phyloP scores from a whole-genome alignment of 1,140 invertebrate genomes.

The Lepeophtheirus salmonis region DNA sequence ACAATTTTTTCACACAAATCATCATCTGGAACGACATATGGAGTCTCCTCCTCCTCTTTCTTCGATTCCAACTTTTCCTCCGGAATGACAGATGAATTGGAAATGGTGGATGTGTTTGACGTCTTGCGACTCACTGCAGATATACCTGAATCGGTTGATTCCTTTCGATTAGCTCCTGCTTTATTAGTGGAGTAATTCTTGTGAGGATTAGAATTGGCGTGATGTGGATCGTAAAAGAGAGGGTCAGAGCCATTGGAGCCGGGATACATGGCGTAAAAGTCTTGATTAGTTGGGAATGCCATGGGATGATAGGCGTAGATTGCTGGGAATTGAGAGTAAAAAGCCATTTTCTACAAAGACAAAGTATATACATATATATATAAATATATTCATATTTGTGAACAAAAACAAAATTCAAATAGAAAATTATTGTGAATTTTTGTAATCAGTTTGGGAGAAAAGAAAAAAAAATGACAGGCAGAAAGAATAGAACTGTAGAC shows the following conservation, averaged over 20 bases:
- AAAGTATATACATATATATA: too few relatives aligned
- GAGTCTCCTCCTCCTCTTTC: conserved; percentile 7
- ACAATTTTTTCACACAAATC: conserved; percentile 17
- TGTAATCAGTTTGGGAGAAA: too few relatives aligned
- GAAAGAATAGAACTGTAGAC: too few relatives aligned
- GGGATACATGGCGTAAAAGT: conserved; percentile 18
- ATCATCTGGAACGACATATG: conserved; percentile 10
- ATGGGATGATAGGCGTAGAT: conserved; percentile 18
- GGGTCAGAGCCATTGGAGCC: neutral
- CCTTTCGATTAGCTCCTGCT: conserved; percentile 3
- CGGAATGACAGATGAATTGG: conserved; percentile 1
- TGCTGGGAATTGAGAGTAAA: conserved; percentile 12
- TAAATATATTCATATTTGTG: too few relatives aligned
- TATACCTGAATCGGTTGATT: conserved; percentile 17
- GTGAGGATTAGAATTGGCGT: neutral
- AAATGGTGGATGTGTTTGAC: conserved; percentile 11
- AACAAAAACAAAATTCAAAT: too few relatives aligned
- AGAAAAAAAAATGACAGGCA: too few relatives aligned
- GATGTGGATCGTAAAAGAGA: conserved; percentile 7
- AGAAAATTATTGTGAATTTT: too few relatives aligned
- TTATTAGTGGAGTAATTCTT: conserved; percentile 4
- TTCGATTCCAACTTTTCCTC: conserved; percentile 1
- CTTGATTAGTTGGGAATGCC: conserved; percentile 16
- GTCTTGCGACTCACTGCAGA: conserved; percentile 7
- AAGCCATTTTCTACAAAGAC: conserved; percentile 7